Conservation (phyloP, 2,797 vertebrate genomes). For the Botia kubotai region DNA sequence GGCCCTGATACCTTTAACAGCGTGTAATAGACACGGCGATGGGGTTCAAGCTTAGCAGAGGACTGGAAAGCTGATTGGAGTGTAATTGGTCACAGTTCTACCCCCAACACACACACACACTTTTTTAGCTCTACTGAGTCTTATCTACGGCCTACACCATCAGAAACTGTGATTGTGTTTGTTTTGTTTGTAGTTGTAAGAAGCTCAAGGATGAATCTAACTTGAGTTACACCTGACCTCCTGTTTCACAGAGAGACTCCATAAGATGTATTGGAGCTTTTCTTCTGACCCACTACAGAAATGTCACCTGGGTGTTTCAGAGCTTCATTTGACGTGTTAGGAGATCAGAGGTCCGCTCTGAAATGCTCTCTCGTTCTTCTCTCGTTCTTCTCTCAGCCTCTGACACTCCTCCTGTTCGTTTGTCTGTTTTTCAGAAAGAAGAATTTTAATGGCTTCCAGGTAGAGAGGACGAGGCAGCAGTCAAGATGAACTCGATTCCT, state of each 20-base stretch:
- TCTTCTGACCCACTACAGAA: slow-evolving; percentile 19
- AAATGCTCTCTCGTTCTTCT: slow-evolving; percentile 41
- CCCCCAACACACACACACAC: background rate
- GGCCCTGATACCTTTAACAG: slow-evolving; percentile 61
- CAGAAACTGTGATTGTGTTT: slow-evolving; percentile 1
- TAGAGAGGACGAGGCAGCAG: slow-evolving; percentile 86
- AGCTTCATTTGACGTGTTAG: slow-evolving; percentile 42
- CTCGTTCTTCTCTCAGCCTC: slow-evolving; percentile 37
- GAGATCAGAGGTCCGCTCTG: slow-evolving; percentile 43
- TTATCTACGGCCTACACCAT: background rate
- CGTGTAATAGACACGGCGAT: slow-evolving; percentile 60
- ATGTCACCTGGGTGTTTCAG: slow-evolving; percentile 50
- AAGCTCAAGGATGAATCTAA: slow-evolving; percentile 1
- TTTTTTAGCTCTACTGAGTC: background rate
- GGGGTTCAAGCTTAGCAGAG: slow-evolving; percentile 37
- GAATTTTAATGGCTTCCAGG: slow-evolving; percentile 97
- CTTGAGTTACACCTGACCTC: slow-evolving; percentile 15
- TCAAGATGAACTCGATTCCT: slow-evolving; percentile 96
- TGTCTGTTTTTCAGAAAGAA: slow-evolving; percentile 83
- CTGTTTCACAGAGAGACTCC: background rate
- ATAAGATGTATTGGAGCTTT: slow-evolving; percentile 37
- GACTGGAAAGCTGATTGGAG: slow-evolving; percentile 25
- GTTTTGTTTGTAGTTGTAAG: slow-evolving; percentile 4
- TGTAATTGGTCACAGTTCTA: slow-evolving; percentile 32
- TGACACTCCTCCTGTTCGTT: slow-evolving; percentile 67